Percentiles rank a stretch among this genome's conserved stretches.
phyloP scores from a whole-genome alignment of 2,113 vertebrate genomes.

The Hucho hucho region DNA sequence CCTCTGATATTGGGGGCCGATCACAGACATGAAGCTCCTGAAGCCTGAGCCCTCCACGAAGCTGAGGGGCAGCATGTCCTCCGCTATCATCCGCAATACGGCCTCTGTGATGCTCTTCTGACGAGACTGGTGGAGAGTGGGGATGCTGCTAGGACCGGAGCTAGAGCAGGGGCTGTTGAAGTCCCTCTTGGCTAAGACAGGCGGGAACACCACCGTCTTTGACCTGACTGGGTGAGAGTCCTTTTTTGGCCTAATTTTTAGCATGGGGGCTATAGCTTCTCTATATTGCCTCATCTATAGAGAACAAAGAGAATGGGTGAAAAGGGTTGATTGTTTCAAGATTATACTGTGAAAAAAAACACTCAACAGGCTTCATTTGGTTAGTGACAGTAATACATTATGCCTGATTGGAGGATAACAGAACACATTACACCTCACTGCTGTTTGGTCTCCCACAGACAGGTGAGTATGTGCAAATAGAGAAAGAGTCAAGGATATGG shows the following conservation, averaged over 20 bases:
- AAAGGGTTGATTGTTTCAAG: background rate
- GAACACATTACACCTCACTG: background rate
- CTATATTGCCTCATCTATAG: constrained; percentile 28
- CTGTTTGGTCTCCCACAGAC: no score
- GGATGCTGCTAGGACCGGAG: constrained; percentile 9
- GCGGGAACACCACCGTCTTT: constrained; percentile 4
- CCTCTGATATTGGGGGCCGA: constrained; percentile 61
- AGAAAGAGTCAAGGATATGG: background rate
- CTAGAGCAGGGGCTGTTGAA: constrained; percentile 36
- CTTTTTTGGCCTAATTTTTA: constrained; percentile 3
- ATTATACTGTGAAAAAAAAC: no score
- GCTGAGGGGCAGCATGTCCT: constrained; percentile 78
- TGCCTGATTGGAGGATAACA: background rate
- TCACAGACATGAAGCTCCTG: constrained; percentile 65
- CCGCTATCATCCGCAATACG: constrained; percentile 72
- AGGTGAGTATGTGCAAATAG: background rate
- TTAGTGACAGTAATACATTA: background rate
- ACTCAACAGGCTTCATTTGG: no score
- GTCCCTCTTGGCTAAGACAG: constrained; percentile 18
- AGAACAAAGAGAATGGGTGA: background rate
- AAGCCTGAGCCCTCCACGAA: constrained; percentile 75
- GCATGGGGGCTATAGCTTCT: background rate
- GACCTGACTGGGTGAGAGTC: constrained; percentile 21
- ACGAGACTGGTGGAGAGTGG: constrained; percentile 11
- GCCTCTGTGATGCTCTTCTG: constrained; percentile 64